Conservation (phyloP, 2,797 vertebrate genomes). For the Echiichthys vipera region DNA sequence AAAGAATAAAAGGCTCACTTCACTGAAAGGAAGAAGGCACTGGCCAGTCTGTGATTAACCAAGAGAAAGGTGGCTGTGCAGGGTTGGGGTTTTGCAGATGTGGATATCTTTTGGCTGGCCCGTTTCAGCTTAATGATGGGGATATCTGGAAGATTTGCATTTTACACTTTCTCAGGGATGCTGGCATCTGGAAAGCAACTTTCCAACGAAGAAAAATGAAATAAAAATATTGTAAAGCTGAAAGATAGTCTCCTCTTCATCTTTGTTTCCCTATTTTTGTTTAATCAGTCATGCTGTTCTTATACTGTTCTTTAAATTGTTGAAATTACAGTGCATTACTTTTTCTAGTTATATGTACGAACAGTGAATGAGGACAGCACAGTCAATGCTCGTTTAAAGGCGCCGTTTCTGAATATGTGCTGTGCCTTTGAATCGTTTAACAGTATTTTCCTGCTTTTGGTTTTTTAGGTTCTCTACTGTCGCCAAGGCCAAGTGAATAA, state of each 20-base stretch:
- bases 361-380: no score
- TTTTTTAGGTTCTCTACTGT: no score
- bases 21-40: constrained; percentile 7
- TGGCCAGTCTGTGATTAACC: constrained; percentile 22
- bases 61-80: constrained; percentile 29
- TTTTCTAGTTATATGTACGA: no score
- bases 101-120: constrained; percentile 53
- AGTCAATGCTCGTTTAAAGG: no score
- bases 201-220: constrained; percentile 75
- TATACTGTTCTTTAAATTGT: not conserved
- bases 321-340: no score
- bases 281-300: not conserved
- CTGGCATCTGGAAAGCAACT: constrained; percentile 85
- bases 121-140: constrained; percentile 58
- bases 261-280: not conserved
- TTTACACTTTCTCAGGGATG: constrained; percentile 87
- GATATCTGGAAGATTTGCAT: constrained; percentile 69
- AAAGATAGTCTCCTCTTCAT: constrained; percentile 17
- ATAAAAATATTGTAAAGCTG: constrained; percentile 67
- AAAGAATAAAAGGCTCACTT: constrained; percentile 21
- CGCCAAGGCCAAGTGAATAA: no score
- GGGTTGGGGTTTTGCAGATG: constrained; percentile 62
- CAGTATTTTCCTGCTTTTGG: no score
- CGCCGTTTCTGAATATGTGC: no score
- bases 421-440: no score